Evolutionary conservation across 2,888 invertebrate genomes (phyloP), one percentile per base, ranked within the genome.

Genomic region (Caenorhabditis wallacei): DNA sequence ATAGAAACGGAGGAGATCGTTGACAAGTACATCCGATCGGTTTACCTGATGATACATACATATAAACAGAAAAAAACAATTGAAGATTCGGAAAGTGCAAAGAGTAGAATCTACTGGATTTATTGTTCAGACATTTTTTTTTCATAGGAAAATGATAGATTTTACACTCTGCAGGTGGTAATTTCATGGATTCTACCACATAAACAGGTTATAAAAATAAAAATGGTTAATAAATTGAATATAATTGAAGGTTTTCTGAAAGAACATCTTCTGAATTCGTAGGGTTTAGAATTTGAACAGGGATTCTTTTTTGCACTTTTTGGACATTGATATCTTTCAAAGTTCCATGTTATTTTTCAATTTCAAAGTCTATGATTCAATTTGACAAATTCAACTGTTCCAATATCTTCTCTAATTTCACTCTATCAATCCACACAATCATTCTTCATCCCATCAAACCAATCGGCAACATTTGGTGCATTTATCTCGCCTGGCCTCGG

Each of bases 361-460:
- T 10, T n/a, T 26, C n/a, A n/a, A 26, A 22, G 59, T 51, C 61
- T 56, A 54, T 26, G 24, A 40, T 35, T 53, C 53, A 24, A 40
- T 13, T 13, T 66, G 66, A 66, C 48, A 56, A 75, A 66, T 75
- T 48, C 57, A 53, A 30, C 11, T 11, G 18, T 64, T 10, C 57
- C 2, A 16, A 40, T 46, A n/a, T 57, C 57, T 56, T 54, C 30
- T 57, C 57, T 54, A 18, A 20, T 51, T 46, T 51, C 7, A 48
- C 35, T 30, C 46, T 59, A 53, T n/a, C 70, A 30, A 16, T 16
- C 10, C 57, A 46, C 51, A 40, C 46, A 30, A 51, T 57, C 59
- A 76, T 76, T 69, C 76, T 69, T 76, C 76, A 76, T 76, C 24
- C 46, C 59, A 56, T 64, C 30, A 64, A 59, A 24, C 68, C 51